Evolutionary conservation across 2,888 invertebrate species (phyloP).

Genomic region (Drosophila rellima): DNA sequence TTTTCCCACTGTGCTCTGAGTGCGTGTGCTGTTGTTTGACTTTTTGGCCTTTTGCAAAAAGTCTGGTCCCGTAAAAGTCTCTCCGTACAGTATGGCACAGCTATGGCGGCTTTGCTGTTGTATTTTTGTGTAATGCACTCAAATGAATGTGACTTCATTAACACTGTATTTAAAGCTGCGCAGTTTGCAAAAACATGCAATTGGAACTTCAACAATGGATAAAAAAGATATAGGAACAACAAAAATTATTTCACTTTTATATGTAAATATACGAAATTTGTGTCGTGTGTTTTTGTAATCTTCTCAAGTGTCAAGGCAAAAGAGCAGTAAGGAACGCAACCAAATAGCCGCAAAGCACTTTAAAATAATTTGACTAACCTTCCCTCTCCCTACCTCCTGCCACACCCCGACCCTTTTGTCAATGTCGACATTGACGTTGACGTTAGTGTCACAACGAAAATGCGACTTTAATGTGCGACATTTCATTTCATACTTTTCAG

Average conservation of each 20-base stretch:
- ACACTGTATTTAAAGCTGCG: no score
- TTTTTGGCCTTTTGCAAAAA: conserved; percentile 35
- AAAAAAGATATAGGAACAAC: neutral
- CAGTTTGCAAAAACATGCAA: no score
- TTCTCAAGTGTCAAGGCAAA: conserved; percentile 48
- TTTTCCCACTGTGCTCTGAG: neutral
- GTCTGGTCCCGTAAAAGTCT: conserved; percentile 15
- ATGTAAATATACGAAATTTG: conserved; percentile 44
- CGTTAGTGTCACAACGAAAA: conserved; percentile 34
- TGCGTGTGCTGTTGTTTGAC: conserved; percentile 37
- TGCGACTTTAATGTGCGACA: conserved; percentile 71
- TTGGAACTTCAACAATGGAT: conserved; percentile 33
- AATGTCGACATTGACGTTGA: conserved; percentile 25
- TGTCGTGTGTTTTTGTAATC: conserved; percentile 37
- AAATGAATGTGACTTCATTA: conserved; percentile 81
- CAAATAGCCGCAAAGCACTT: conserved; percentile 72
- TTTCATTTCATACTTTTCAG: conserved; percentile 57
- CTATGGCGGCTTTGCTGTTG: conserved; percentile 36
- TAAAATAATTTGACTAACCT: conserved; percentile 67
- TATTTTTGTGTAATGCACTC: conserved; percentile 69
- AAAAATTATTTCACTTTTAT: conserved; percentile 46
- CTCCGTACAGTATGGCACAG: conserved; percentile 12
- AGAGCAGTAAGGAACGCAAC: conserved; percentile 54
- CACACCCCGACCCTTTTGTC: conserved; percentile 1
- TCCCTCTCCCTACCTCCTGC: neutral